Evolutionary conservation across 2,113 vertebrate genomes (phyloP), one percentile per base, ranked within the genome.

Genomic region (Percina caprodes): DNA sequence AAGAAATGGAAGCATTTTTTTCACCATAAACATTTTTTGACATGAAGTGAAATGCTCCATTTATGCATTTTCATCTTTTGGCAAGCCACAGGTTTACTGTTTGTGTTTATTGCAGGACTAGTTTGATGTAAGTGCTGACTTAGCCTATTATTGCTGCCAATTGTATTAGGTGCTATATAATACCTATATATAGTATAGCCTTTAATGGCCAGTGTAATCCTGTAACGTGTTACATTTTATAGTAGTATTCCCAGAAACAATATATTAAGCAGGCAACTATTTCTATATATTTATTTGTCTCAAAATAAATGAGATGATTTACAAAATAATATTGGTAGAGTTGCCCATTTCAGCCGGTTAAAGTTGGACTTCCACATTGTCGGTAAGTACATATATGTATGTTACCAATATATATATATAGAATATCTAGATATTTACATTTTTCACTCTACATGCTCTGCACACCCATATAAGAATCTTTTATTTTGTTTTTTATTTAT

Each of bases 31-130:
- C 3, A 42, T 11, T 39, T n/a, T 45, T 62, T 63, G 18, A 21
- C 0, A 23, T 39, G 13, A 63, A 18, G 23, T 16, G 2, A 15
- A 72, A 49, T 65, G 23, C 23, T 42, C 39, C 10, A 42, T 11
- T 42, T 11, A 67, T 13, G 9, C 19, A 23, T 49, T 61, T 35
- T 55, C 12, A 60, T 66, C 13, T 55, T 33, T 7, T 6, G 23
- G 1, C 45, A 7, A 45, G 26, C 15, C 8, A 66, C 15, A 70
- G 2, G 56, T 55, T 49, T 18, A 19, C 24, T 33, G 19, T 66
- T n/a, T 23, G 14, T 42, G 61, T 66, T 77, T 59, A 83, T 46
- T 66, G 16, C 26, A 61, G 56, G 69, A 67, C 21, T 49, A 39
- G 42, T 69, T 79, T 46, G 33, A 6, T 23, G 24, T 19, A 35